A percentile compares a stretch with the other conserved stretches of the same genome.
phyloP scores from a whole-genome alignment of 1,140 invertebrate genomes.

The Magallana ariakensis region DNA sequence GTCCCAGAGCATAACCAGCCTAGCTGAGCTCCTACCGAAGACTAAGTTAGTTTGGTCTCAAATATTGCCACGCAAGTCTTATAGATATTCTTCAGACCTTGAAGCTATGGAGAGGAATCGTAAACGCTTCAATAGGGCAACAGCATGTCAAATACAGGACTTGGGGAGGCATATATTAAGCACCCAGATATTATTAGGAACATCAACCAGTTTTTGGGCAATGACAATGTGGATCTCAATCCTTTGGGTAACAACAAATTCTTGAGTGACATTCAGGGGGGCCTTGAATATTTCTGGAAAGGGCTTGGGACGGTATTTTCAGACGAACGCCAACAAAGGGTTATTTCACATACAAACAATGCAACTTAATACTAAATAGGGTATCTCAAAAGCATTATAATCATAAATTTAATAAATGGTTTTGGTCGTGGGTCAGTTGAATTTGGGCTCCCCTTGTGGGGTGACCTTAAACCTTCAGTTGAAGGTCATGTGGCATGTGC shows the following conservation, averaged over 20 bases:
- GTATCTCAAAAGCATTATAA: too few species aligned
- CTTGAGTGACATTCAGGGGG: not conserved
- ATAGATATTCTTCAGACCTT: conserved; percentile 6
- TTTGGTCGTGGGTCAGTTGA: too few species aligned
- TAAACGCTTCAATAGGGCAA: not conserved
- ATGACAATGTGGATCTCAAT: not conserved
- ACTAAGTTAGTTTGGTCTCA: not conserved
- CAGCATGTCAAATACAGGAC: not conserved
- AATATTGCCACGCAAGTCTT: not conserved
- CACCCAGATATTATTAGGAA: not conserved
- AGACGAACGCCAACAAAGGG: not conserved
- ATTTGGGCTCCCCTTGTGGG: too few species aligned
- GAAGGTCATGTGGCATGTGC: too few species aligned
- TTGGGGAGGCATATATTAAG: not conserved
- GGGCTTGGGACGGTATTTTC: not conserved
- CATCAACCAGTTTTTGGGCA: not conserved
- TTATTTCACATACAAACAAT: too few species aligned
- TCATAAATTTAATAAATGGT: too few species aligned
- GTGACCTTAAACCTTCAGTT: too few species aligned
- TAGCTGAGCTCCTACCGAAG: not conserved
- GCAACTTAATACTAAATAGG: too few species aligned
- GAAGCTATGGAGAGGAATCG: not conserved
- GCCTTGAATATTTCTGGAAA: not conserved
- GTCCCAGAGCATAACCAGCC: not conserved
- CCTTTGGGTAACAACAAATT: not conserved